Evolutionary conservation across 2,888 invertebrate species (phyloP).

Genomic region (Chymomyza caudatula): DNA sequence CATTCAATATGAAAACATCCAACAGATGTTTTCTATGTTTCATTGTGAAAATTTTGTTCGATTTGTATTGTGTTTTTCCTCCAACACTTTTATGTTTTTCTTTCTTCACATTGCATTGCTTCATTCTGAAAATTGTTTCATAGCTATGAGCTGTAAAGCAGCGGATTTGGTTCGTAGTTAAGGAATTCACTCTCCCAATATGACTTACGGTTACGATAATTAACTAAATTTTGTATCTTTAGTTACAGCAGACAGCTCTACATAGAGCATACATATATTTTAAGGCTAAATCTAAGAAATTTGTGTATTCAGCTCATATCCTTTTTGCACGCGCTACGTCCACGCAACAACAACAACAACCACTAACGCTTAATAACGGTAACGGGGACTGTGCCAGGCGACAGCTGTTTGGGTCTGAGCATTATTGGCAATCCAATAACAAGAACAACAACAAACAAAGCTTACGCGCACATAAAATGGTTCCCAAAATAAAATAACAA

Average conservation of each 20-base stretch:
- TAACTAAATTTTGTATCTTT: too few species aligned
- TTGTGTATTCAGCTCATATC: conserved; percentile 66
- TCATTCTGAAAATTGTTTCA: conserved; percentile 37
- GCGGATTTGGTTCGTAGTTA: background rate
- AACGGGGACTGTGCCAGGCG: conserved; percentile 12
- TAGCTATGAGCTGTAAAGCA: too few species aligned
- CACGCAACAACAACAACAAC: background rate
- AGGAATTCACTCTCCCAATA: too few species aligned
- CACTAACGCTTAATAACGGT: background rate
- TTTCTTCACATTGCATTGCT: conserved; percentile 13
- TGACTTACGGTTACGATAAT: too few species aligned
- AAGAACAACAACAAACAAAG: conserved; percentile 10
- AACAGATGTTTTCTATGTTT: conserved; percentile 46
- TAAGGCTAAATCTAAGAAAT: too few species aligned
- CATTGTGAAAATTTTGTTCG: conserved; percentile 43
- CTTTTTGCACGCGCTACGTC: conserved; percentile 36
- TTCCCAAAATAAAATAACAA: background rate
- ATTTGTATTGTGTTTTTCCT: conserved; percentile 27
- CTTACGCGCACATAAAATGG: background rate
- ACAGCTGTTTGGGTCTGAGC: conserved; percentile 3
- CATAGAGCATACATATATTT: background rate
- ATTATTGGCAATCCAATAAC: conserved; percentile 30
- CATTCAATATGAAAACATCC: conserved; percentile 32
- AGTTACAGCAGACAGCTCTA: too few species aligned
- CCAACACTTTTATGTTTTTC: conserved; percentile 35